These are phyloP conservation scores for Mayetiola destructor DNA, from an alignment of 2,888 invertebrate species.

Conservation along the genomic window DNA sequence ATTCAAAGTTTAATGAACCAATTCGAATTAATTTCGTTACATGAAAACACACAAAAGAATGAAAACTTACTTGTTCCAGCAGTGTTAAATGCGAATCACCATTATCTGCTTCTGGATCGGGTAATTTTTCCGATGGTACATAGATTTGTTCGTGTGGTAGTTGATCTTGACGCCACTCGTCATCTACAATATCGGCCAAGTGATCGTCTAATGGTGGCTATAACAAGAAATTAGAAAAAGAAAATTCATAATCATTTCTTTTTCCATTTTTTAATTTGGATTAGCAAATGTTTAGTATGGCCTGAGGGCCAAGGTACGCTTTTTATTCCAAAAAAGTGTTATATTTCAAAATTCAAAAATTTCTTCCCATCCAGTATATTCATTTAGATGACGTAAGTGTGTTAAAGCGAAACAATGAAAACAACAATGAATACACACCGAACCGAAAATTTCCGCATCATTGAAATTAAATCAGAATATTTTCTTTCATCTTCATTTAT, in stretches of 20 bases:
- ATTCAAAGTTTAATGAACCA: neutral
- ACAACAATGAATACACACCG: neutral
- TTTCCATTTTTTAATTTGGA: neutral
- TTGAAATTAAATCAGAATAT: neutral
- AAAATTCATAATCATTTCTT: neutral
- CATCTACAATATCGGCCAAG: constrained; percentile 43
- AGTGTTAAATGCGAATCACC: constrained; percentile 81
- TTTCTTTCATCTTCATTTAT: neutral
- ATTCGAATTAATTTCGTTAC: neutral
- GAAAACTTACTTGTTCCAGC: constrained; percentile 57
- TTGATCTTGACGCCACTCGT: constrained; percentile 73
- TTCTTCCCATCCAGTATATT: neutral
- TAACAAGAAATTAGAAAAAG: neutral
- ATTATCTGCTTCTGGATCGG: constrained; percentile 85
- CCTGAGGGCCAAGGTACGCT: neutral
- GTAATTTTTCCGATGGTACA: constrained; percentile 75
- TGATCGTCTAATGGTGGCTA: constrained; percentile 33
- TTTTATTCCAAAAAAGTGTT: neutral
- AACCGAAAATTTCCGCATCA: neutral
- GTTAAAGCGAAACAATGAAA: neutral
- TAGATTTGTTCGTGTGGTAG: constrained; percentile 70
- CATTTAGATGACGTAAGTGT: neutral
- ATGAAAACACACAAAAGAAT: neutral
- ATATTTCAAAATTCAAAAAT: neutral
- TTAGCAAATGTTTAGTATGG: too few relatives aligned